Percentiles rank a stretch among this genome's conserved stretches.
Evolutionary conservation across 2,888 invertebrate species (phyloP).

Genomic region (Cheilosia urbana): DNA sequence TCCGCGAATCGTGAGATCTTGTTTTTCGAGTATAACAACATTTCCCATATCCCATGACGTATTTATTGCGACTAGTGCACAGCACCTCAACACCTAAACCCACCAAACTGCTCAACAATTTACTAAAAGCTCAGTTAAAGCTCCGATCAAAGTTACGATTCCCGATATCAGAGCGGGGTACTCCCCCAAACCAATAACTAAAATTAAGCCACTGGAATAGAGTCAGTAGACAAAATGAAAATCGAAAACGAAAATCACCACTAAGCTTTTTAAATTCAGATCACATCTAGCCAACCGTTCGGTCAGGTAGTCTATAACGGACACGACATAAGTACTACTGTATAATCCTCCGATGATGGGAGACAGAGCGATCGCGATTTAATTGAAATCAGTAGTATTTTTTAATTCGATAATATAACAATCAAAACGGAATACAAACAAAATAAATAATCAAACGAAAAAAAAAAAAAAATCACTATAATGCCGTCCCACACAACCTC

Average conservation of each 20-base stretch:
- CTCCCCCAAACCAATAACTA: conserved; percentile 12
- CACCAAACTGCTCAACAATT: background rate
- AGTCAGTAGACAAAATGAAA: conserved; percentile 16
- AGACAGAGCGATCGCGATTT: conserved; percentile 38
- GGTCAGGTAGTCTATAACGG: conserved; percentile 68
- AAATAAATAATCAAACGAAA: conserved; percentile 3
- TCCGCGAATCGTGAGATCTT: background rate
- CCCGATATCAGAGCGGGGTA: background rate
- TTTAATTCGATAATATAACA: conserved; percentile 34
- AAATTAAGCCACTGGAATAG: conserved; percentile 18
- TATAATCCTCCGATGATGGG: conserved; percentile 24
- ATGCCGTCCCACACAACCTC: conserved; percentile 40
- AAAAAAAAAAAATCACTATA: conserved; percentile 25
- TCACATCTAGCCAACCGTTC: conserved; percentile 44
- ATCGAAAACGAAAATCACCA: conserved; percentile 35
- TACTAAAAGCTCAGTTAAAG: conserved; percentile 47
- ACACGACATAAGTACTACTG: conserved; percentile 45
- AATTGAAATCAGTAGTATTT: conserved; percentile 34
- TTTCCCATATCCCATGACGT: background rate
- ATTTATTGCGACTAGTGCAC: background rate
- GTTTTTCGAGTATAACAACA: conserved; percentile 1
- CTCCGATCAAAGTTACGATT: background rate
- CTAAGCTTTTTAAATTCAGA: conserved; percentile 60
- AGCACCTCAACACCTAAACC: background rate
- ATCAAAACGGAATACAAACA: conserved; percentile 17